Evolutionary conservation across 2,113 vertebrate species (phyloP), one percentile per base, ranked within the genome.

Genomic region (Hyaena hyaena): DNA sequence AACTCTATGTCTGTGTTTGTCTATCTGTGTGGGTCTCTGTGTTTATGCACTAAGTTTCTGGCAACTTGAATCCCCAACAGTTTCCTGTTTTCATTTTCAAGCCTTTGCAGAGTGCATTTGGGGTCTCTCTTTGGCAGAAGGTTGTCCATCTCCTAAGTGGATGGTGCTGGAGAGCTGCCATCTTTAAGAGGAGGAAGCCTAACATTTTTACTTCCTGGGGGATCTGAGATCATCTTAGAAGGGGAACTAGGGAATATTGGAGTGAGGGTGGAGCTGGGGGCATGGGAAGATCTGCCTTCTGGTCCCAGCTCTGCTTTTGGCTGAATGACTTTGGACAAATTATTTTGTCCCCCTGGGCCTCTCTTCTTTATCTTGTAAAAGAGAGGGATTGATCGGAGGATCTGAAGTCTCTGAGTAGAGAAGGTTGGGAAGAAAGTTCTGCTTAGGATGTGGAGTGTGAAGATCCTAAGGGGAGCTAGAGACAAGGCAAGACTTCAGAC

Each of bases 31-130:
- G 31, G 11, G 21, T 77, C 74, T 45, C 74, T n/a, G 8, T 71
- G 71, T 43, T 1, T 8, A 1, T 7, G 8, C 10, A 8, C 58
- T 69, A 31, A 82, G 35, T 68, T 23, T 80, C 33, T 80, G n/a
- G 63, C 10, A 55, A 68, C 19, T 71, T 26, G 7, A 48, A 84
- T 15, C 31, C 43, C 39, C 80, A 85, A 8, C 31, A 31, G 71
- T 31, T 82, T 85, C 88, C 82, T 28, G 10, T n/a, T 96, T 93
- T 81, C 16, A 19, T 82, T 93, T 76, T 63, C 24, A 93, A 43
- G 55, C 68, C 53, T 96, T 77, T 84, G 33, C 33, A n/a, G 86
- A 92, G 83, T 73, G 33, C 19, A 23, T 85, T 53, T 50, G 76
- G 28, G 87, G 33, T 84, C 82, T 95, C 88, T 95, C 28, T 65